Conservation (phyloP, 2,888 invertebrate species). For the Clusia tigrina region DNA sequence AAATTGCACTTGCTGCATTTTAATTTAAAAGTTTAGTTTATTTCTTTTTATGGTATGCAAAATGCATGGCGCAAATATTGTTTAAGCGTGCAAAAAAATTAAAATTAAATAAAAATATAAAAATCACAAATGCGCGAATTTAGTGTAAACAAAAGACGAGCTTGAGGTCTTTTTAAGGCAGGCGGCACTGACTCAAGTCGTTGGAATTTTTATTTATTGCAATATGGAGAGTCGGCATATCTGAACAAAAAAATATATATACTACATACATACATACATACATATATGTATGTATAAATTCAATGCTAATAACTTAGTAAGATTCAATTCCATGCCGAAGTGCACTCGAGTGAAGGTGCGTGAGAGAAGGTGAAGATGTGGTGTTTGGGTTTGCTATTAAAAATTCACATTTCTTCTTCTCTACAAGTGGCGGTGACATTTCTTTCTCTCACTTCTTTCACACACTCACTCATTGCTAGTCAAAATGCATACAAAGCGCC, state of each 20-base stretch:
- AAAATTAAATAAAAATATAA: conserved; percentile 2
- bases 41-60: background rate
- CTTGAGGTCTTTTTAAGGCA: background rate
- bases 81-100: background rate
- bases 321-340: no score
- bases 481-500: background rate
- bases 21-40: background rate
- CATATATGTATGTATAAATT: no score
- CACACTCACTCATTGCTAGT: no score
- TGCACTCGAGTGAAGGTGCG: no score
- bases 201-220: background rate
- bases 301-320: no score
- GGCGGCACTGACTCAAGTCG: background rate
- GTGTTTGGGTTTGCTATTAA: no score
- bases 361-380: no score
- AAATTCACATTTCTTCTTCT: no score
- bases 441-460: no score
- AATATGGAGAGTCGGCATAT: no score
- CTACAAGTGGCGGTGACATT: background rate
- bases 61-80: background rate
- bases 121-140: conserved; percentile 2
- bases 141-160: conserved; percentile 5
- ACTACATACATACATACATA: no score
- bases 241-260: no score
- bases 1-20: background rate